Conservation (phyloP, 2,888 invertebrate genomes). For the Machimus atricapillus region DNA sequence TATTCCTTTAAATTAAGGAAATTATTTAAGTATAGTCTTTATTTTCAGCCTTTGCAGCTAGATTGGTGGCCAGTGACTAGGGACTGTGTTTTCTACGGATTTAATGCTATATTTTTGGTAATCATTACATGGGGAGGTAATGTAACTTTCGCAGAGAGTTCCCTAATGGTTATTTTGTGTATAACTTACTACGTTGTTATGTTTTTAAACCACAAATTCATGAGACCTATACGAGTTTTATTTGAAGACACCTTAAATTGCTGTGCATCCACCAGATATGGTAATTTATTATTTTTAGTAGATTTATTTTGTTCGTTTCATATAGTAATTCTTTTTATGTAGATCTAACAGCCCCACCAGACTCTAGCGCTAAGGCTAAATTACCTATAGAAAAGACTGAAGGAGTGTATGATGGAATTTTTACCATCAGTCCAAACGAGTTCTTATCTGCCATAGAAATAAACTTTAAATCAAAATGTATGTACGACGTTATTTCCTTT, state of each 20-base stretch:
- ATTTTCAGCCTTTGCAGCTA: constrained; percentile 73
- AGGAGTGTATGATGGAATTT: constrained; percentile 53
- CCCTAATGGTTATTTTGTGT: constrained; percentile 76
- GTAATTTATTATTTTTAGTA: constrained; percentile 48
- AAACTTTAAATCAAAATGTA: constrained; percentile 18
- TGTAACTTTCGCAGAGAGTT: constrained; percentile 82
- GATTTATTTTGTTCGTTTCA: too few species aligned
- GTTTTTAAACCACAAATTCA: constrained; percentile 71
- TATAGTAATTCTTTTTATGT: constrained; percentile 41
- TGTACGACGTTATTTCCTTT: not conserved
- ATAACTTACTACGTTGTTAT: constrained; percentile 76
- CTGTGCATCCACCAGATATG: constrained; percentile 60
- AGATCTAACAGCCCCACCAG: constrained; percentile 62
- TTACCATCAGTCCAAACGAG: constrained; percentile 56
- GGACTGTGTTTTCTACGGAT: constrained; percentile 79
- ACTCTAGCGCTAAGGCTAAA: constrained; percentile 60
- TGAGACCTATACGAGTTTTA: constrained; percentile 59
- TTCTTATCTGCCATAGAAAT: not conserved
- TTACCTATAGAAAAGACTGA: constrained; percentile 52
- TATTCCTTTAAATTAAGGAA: not conserved
- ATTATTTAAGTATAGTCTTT: not conserved
- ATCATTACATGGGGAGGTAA: constrained; percentile 78
- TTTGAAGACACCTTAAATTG: constrained; percentile 61
- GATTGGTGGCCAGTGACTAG: constrained; percentile 83
- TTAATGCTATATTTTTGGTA: constrained; percentile 75